These are phyloP conservation scores for Ciconia nigra DNA, from an alignment of 2,797 vertebrate genomes.

Conservation along the genomic window DNA sequence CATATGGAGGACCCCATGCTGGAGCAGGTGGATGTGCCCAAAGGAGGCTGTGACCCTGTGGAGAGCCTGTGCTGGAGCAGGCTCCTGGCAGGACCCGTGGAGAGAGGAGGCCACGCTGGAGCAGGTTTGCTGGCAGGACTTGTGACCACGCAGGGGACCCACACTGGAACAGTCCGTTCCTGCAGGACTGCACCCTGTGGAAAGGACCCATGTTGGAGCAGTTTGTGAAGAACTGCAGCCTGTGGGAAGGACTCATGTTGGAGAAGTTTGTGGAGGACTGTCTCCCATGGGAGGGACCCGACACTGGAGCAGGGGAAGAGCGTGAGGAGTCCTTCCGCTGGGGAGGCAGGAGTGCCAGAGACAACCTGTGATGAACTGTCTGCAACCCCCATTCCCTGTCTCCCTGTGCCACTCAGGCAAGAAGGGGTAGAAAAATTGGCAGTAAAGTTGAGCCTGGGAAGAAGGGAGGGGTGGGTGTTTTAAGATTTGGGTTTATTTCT, in stretches of 20 bases:
- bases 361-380: no score
- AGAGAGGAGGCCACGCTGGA: rapidly evolving
- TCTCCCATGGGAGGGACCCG: no score
- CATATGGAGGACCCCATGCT: background rate
- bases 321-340: no score
- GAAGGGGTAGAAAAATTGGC: background rate
- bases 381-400: no score
- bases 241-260: no score
- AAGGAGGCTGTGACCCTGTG: background rate
- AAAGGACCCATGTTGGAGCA: background rate
- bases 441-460: background rate
- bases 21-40: rapidly evolving
- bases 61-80: background rate
- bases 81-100: background rate
- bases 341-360: no score
- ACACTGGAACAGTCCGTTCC: no score
- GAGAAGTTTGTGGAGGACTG: no score
- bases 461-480: background rate
- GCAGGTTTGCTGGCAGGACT: background rate
- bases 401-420: no score
- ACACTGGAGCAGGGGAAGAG: no score
- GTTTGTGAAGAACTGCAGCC: background rate
- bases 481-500: background rate
- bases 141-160: background rate
- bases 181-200: background rate